Percentiles rank a stretch among this genome's conserved stretches.
These are phyloP conservation scores for Pitta sordida DNA, from an alignment of 2,113 vertebrate genomes.

Conservation along the genomic window DNA sequence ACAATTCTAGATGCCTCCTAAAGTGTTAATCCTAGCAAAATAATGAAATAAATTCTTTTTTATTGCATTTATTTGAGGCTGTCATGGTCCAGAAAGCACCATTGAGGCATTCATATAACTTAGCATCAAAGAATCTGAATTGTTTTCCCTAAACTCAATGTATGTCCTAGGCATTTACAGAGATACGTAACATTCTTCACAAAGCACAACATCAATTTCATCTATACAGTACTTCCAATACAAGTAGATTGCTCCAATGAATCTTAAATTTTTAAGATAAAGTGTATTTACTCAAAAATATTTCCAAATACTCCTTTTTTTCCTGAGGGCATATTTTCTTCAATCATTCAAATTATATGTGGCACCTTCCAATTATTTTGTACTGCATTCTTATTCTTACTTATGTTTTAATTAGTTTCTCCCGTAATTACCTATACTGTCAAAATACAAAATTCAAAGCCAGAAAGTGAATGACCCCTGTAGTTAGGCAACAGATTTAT, in stretches of 20 bases:
- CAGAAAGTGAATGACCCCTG: not conserved
- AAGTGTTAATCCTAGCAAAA: not conserved
- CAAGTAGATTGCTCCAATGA: not conserved
- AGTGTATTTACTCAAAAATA: not conserved
- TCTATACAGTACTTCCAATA: not conserved
- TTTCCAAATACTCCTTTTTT: not conserved
- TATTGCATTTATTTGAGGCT: not conserved
- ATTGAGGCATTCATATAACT: not conserved
- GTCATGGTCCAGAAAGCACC: not conserved
- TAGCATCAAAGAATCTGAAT: not conserved
- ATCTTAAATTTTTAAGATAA: not conserved
- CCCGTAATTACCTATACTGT: not conserved
- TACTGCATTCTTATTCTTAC: not conserved
- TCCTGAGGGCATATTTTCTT: not conserved
- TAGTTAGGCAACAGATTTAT: not conserved
- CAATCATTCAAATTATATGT: not conserved
- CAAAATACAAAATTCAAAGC: not conserved
- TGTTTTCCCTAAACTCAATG: not conserved
- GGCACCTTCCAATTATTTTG: not conserved
- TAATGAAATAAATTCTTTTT: not conserved
- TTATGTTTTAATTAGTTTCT: not conserved
- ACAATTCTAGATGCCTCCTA: not conserved
- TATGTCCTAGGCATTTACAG: not conserved
- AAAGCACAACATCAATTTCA: not conserved
- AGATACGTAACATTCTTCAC: not conserved